Evolutionary conservation across 2,113 vertebrate species (phyloP).

Genomic region (Dasyprocta punctata): DNA sequence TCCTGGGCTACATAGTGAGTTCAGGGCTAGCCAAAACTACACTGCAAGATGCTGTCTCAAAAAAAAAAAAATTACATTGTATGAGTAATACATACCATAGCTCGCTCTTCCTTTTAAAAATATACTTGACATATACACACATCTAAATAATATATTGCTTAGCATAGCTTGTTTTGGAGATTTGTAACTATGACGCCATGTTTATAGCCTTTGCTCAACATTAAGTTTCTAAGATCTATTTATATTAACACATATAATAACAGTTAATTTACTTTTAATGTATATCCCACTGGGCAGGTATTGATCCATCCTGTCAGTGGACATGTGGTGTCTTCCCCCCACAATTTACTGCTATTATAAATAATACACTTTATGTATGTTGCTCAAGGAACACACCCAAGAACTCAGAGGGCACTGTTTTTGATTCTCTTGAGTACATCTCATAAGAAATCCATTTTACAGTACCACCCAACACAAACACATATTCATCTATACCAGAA

Average conservation of each 20-base stretch:
- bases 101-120: conserved; percentile 13
- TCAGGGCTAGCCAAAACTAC: too few species aligned
- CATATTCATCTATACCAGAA: background rate
- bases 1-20: background rate
- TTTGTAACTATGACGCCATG: background rate
- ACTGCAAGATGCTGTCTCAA: background rate
- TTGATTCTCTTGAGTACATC: background rate
- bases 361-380: background rate
- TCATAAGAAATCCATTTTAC: background rate
- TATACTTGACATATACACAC: background rate
- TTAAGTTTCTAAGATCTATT: background rate
- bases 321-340: background rate
- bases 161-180: background rate
- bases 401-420: background rate
- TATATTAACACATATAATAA: background rate
- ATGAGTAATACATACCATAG: too few species aligned
- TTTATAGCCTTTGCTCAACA: background rate
- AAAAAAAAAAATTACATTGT: background rate
- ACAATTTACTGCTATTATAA: background rate
- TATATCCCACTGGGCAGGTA: background rate
- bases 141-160: background rate
- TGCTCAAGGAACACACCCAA: background rate
- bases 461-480: background rate
- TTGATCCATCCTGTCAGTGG: background rate
- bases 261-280: background rate